These are phyloP conservation scores for Leguminivora glycinivorella DNA, from an alignment of 1,140 invertebrate genomes.

Conservation along the genomic window DNA sequence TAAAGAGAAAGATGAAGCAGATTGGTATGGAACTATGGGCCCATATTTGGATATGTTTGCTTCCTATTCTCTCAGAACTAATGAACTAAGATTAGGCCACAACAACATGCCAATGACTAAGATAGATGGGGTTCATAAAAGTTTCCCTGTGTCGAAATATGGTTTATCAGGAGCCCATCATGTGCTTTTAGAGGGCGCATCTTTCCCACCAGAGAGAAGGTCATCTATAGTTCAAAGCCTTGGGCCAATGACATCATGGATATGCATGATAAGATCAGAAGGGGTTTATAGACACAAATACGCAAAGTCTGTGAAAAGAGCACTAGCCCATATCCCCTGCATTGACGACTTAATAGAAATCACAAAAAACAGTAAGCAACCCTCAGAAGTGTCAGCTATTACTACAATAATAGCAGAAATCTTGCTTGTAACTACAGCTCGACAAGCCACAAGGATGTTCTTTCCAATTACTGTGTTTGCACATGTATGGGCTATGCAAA, in stretches of 20 bases:
- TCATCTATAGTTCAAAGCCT: not conserved
- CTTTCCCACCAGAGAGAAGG: not conserved
- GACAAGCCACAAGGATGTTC: not conserved
- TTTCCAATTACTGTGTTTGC: not conserved
- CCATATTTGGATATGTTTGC: not conserved
- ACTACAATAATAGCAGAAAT: constrained; percentile 31
- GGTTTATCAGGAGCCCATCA: not conserved
- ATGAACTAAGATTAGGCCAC: not conserved
- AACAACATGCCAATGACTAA: not conserved
- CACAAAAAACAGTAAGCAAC: constrained; percentile 33
- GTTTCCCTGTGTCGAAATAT: not conserved
- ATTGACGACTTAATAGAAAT: constrained; percentile 41
- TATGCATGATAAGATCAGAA: not conserved
- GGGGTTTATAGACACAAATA: not conserved
- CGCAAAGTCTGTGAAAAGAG: constrained; percentile 38
- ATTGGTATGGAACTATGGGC: not conserved
- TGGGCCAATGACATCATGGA: not conserved
- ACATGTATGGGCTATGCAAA: not conserved
- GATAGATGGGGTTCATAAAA: not conserved
- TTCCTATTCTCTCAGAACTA: not conserved
- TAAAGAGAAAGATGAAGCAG: not conserved
- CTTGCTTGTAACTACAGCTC: not conserved
- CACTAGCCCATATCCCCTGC: constrained; percentile 38
- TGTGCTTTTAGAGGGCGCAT: not conserved
- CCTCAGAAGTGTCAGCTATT: constrained; percentile 32